These are phyloP conservation scores for Hydropsyche tenuis DNA, from an alignment of 1,140 invertebrate genomes.

Conservation along the genomic window DNA sequence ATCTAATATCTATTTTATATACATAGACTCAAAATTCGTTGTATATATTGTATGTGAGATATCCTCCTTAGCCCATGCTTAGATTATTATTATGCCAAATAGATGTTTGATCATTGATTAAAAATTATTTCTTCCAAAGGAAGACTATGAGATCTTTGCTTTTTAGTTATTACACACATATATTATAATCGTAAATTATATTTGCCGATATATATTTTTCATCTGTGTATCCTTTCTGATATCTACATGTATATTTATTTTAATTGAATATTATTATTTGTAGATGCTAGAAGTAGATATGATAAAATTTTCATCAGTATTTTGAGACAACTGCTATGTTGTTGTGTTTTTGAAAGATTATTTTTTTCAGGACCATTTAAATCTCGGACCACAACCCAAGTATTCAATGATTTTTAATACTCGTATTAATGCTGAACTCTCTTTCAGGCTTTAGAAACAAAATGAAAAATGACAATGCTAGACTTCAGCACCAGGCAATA, in stretches of 20 bases:
- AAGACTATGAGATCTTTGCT: no score
- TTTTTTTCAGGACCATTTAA: conserved; percentile 5
- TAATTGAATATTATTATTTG: no score
- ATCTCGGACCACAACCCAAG: neutral
- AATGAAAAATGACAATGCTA: conserved; percentile 68
- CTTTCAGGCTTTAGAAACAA: conserved; percentile 63
- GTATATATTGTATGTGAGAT: conserved; percentile 26
- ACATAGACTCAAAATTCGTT: conserved; percentile 38
- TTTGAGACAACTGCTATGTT: no score
- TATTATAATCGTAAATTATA: no score
- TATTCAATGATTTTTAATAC: neutral
- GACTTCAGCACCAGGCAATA: conserved; percentile 80
- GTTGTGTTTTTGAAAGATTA: no score
- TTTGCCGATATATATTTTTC: no score
- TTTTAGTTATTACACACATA: no score
- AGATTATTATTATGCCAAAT: neutral
- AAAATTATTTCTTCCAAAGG: no score
- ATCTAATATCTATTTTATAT: conserved; percentile 13
- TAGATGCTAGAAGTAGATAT: no score
- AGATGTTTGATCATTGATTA: neutral
- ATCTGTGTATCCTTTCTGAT: no score
- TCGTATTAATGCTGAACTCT: conserved; percentile 31
- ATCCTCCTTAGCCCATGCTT: conserved; percentile 18
- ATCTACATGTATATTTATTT: no score
- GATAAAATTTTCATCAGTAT: no score